Evolutionary conservation across 2,797 vertebrate species (phyloP).

Genomic region (Aldrovandia affinis): DNA sequence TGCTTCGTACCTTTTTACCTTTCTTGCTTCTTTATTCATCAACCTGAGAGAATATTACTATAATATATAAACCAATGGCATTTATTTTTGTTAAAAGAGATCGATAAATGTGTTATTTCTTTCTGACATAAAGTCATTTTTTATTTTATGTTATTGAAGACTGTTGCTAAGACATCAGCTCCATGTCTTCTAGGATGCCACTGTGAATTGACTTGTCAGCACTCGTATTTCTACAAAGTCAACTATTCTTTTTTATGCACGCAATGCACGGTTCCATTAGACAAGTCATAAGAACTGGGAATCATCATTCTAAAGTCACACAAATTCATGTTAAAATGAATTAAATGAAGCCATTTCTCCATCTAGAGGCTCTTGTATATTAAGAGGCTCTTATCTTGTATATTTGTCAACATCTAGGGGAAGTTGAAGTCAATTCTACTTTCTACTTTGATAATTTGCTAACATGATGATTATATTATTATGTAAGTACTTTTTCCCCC

Average conservation of each 20-base stretch:
- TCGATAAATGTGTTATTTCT: neutral
- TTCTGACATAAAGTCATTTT: neutral
- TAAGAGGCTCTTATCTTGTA: too few species aligned
- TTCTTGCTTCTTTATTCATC: neutral
- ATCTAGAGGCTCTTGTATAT: too few species aligned
- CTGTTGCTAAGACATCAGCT: neutral
- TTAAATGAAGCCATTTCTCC: neutral
- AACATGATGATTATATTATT: neutral
- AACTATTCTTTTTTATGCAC: neutral
- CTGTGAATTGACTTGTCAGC: neutral
- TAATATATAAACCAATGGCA: neutral
- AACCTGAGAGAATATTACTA: conserved; percentile 6
- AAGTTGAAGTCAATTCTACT: neutral
- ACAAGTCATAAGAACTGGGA: neutral
- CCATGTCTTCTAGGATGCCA: neutral
- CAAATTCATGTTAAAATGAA: neutral
- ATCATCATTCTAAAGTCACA: neutral
- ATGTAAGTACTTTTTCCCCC: neutral
- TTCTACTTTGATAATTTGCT: neutral
- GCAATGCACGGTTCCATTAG: neutral
- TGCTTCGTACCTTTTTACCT: neutral
- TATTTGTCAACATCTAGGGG: neutral
- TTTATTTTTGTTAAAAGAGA: conserved; percentile 16
- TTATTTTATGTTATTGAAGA: neutral
- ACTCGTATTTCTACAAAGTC: neutral